phyloP scores from a whole-genome alignment of 2,113 vertebrate species.

The Platysteira castanea region DNA sequence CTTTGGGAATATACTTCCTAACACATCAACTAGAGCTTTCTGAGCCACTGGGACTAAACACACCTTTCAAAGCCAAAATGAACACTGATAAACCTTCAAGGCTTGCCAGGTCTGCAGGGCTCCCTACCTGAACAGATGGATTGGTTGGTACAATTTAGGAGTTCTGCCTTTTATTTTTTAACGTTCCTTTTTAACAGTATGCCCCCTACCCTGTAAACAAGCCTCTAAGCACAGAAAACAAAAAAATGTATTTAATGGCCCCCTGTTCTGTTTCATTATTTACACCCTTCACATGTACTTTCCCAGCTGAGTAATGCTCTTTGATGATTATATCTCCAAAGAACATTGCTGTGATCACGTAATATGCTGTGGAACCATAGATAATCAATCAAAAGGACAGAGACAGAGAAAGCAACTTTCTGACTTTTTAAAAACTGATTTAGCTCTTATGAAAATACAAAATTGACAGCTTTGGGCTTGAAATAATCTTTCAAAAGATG shows the following conservation, averaged over 20 bases:
- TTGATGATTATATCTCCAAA: conserved; percentile 79
- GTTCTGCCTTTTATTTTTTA: neutral
- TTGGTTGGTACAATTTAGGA: neutral
- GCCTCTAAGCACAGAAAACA: conserved; percentile 70
- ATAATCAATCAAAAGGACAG: conserved; percentile 79
- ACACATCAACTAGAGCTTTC: neutral
- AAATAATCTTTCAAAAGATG: neutral
- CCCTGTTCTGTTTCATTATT: conserved; percentile 77
- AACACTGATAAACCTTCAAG: conserved; percentile 27
- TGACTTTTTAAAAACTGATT: conserved; percentile 65
- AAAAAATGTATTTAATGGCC: conserved; percentile 70
- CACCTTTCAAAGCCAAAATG: neutral
- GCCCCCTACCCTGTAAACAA: conserved; percentile 69
- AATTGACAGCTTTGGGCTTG: neutral
- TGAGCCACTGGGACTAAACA: neutral
- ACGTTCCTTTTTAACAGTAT: neutral
- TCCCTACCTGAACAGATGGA: conserved; percentile 17
- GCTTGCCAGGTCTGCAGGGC: conserved; percentile 19
- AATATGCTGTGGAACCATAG: conserved; percentile 68
- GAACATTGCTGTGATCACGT: conserved; percentile 72
- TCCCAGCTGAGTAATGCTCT: conserved; percentile 68
- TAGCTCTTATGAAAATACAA: conserved; percentile 47
- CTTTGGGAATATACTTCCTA: neutral
- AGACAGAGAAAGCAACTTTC: conserved; percentile 67
- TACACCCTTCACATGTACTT: conserved; percentile 63